These are phyloP conservation scores for Napeogenes inachia DNA, from an alignment of 2,888 invertebrate species.

Conservation along the genomic window DNA sequence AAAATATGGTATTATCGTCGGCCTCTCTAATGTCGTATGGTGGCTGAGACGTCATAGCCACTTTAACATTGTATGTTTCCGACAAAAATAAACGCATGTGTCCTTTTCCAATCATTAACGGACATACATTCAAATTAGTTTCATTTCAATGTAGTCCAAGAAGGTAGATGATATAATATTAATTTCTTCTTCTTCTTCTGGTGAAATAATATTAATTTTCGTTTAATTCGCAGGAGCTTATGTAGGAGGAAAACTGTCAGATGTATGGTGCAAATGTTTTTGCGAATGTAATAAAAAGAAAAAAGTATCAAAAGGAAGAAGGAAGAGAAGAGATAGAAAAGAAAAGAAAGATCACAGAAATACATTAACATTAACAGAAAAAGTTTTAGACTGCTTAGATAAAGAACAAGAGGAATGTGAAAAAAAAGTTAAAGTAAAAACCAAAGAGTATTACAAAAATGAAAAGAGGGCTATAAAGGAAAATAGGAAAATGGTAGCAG, in stretches of 20 bases:
- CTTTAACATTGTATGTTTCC: too few species aligned
- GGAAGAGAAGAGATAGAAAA: slow-evolving; percentile 10
- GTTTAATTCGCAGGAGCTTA: background rate
- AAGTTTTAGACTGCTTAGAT: slow-evolving; percentile 12
- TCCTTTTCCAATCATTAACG: too few species aligned
- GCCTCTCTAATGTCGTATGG: too few species aligned
- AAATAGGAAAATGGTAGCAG: slow-evolving; percentile 27
- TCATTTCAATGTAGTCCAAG: too few species aligned
- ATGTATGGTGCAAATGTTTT: slow-evolving; percentile 21
- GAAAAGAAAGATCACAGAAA: slow-evolving; percentile 13
- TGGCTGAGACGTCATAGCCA: too few species aligned
- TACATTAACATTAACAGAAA: slow-evolving; percentile 8
- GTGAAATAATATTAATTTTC: too few species aligned
- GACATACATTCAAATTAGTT: too few species aligned
- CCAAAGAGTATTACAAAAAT: slow-evolving; percentile 30
- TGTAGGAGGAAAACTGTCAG: background rate
- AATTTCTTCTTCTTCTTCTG: too few species aligned
- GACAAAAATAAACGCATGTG: too few species aligned
- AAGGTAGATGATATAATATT: too few species aligned
- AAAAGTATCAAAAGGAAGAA: slow-evolving; percentile 9
- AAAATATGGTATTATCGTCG: too few species aligned
- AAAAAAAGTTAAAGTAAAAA: slow-evolving; percentile 27
- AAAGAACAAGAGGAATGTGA: slow-evolving; percentile 18
- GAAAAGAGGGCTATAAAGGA: slow-evolving; percentile 28
- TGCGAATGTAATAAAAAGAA: slow-evolving; percentile 16